phyloP scores from a whole-genome alignment of 2,888 invertebrate genomes.

The Cerceris ruficornis region DNA sequence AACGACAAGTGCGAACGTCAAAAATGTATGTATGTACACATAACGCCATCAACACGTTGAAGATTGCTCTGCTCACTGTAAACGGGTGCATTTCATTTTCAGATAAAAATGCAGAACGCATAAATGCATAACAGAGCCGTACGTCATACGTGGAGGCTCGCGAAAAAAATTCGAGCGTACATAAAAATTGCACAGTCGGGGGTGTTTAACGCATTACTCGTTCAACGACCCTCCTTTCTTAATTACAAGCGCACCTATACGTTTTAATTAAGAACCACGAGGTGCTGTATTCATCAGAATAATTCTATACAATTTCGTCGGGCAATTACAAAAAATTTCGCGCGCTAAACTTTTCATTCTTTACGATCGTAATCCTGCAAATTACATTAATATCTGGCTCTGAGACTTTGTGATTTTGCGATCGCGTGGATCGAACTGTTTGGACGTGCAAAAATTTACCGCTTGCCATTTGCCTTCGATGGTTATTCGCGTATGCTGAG shows the following conservation, averaged over 20 bases:
- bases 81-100: slow-evolving; percentile 2
- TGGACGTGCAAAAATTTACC: no score
- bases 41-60: no score
- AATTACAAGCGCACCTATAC: neutral
- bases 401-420: no score
- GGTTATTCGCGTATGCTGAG: no score
- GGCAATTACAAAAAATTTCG: neutral
- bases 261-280: neutral
- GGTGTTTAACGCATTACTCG: slow-evolving; percentile 2
- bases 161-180: slow-evolving; percentile 6
- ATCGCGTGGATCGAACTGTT: no score
- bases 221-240: neutral
- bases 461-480: no score
- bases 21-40: no score
- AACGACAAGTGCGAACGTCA: neutral
- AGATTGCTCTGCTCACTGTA: neutral
- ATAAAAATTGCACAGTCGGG: slow-evolving; percentile 5
- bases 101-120: slow-evolving; percentile 3
- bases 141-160: neutral
- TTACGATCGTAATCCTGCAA: no score
- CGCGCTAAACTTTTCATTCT: no score
- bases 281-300: neutral
- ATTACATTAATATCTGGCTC: no score
- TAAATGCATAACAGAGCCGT: slow-evolving; percentile 19
- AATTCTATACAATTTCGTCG: neutral